Evolutionary conservation across 2,888 invertebrate species (phyloP).

Genomic region (Dione vanillae): DNA sequence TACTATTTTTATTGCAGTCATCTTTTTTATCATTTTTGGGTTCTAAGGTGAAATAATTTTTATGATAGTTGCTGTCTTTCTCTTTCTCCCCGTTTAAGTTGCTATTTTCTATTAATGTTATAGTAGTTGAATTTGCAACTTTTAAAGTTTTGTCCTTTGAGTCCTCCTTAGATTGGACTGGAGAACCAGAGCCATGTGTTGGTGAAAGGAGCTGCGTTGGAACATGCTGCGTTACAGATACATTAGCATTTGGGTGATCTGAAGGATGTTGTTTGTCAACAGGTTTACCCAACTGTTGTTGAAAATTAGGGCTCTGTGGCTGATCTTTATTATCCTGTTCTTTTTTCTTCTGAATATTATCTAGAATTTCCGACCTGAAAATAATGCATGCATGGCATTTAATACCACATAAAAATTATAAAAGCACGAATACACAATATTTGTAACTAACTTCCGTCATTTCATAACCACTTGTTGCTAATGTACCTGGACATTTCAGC

Average conservation of each 20-base stretch:
- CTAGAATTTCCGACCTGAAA: conserved; percentile 86
- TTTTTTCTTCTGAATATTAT: conserved; percentile 83
- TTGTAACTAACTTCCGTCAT: conserved; percentile 41
- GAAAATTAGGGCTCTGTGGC: conserved; percentile 63
- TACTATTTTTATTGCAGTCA: conserved; percentile 80
- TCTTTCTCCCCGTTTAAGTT: conserved; percentile 71
- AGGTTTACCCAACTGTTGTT: conserved; percentile 62
- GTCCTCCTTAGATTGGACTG: conserved; percentile 68
- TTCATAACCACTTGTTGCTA: conserved; percentile 40
- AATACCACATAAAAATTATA: conserved; percentile 22
- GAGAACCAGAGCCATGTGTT: conserved; percentile 60
- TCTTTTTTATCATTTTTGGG: conserved; percentile 78
- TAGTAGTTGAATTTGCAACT: conserved; percentile 76
- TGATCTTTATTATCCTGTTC: conserved; percentile 74
- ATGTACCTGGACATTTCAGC: conserved; percentile 48
- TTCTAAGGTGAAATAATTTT: conserved; percentile 77
- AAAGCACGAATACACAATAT: conserved; percentile 27
- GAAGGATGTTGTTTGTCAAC: conserved; percentile 62
- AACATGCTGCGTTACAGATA: conserved; percentile 72
- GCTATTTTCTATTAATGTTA: conserved; percentile 75
- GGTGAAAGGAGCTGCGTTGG: conserved; percentile 71
- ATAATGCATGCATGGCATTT: conserved; percentile 40
- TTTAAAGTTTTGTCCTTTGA: conserved; percentile 75
- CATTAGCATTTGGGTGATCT: conserved; percentile 62
- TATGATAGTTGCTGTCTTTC: conserved; percentile 70